Evolutionary conservation across 1,140 invertebrate species (phyloP).

Genomic region (Amyelois transitella): DNA sequence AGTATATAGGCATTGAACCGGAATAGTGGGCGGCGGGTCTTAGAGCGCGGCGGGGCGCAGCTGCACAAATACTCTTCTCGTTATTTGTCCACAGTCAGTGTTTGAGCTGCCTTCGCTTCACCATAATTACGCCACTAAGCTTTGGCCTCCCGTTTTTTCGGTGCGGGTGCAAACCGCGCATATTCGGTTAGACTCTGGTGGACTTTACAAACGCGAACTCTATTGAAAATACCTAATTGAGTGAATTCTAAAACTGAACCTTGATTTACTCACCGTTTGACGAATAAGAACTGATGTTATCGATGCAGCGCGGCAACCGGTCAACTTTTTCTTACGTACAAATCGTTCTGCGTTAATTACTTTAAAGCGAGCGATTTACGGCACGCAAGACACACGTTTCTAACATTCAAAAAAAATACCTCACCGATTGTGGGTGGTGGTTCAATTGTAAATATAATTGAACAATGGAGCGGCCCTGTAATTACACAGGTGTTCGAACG

Average conservation of each 20-base stretch:
- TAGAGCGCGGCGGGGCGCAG: conserved; percentile 25
- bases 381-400: conserved; percentile 43
- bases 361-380: conserved; percentile 32
- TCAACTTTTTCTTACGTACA: conserved; percentile 28
- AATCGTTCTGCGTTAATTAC: conserved; percentile 49
- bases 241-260: conserved; percentile 4
- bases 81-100: conserved; percentile 49
- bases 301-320: conserved; percentile 15
- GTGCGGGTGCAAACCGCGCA: conserved; percentile 7
- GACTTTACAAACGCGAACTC: conserved; percentile 22
- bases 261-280: conserved; percentile 12
- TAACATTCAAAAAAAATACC: conserved; percentile 22
- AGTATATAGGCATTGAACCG: conserved; percentile 21
- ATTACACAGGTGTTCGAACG: conserved; percentile 25
- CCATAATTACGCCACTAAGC: conserved; percentile 46
- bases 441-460: conserved; percentile 40
- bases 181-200: conserved; percentile 22
- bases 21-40: conserved; percentile 8
- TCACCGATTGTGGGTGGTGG: conserved; percentile 22
- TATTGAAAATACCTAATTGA: conserved; percentile 33
- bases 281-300: conserved; percentile 31
- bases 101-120: conserved; percentile 35
- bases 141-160: conserved; percentile 39
- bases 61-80: conserved; percentile 50
- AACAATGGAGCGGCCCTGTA: conserved; percentile 26